These are phyloP conservation scores for Epicampocera succincta DNA, from an alignment of 2,888 invertebrate species.

Conservation along the genomic window DNA sequence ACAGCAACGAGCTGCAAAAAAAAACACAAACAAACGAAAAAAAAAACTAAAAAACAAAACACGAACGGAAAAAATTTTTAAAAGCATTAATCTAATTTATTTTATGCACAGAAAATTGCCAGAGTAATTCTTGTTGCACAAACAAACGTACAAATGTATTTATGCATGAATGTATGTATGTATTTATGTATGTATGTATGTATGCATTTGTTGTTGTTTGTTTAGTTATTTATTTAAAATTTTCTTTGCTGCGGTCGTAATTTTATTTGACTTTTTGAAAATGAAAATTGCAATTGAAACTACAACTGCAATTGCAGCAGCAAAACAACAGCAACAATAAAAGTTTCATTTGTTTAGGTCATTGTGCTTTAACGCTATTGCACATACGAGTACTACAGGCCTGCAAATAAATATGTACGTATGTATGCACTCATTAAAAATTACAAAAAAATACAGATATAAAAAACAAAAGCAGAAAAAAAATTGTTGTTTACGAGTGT, in stretches of 20 bases:
- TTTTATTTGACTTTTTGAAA: slow-evolving; percentile 53
- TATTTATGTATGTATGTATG: neutral
- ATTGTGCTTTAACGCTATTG: slow-evolving; percentile 53
- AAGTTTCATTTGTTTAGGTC: slow-evolving; percentile 57
- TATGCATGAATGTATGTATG: no score
- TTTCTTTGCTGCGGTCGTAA: slow-evolving; percentile 46
- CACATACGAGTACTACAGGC: neutral
- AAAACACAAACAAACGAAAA: neutral
- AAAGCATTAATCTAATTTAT: slow-evolving; percentile 65
- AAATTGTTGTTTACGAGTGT: slow-evolving; percentile 47
- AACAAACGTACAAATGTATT: no score
- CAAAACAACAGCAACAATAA: slow-evolving; percentile 5
- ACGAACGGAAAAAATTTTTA: slow-evolving; percentile 26
- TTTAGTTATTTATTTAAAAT: slow-evolving; percentile 40
- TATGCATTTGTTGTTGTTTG: slow-evolving; percentile 9
- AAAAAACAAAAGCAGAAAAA: slow-evolving; percentile 6
- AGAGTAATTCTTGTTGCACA: slow-evolving; percentile 45
- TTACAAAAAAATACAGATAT: neutral
- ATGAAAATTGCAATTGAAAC: slow-evolving; percentile 57
- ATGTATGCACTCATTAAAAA: slow-evolving; percentile 9
- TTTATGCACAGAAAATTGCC: slow-evolving; percentile 60
- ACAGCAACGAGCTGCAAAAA: slow-evolving; percentile 12
- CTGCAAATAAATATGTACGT: neutral
- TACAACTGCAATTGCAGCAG: slow-evolving; percentile 21
- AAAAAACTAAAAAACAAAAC: no score